Conservation (phyloP, 2,888 invertebrate genomes). For the Leptopilina syphax region DNA sequence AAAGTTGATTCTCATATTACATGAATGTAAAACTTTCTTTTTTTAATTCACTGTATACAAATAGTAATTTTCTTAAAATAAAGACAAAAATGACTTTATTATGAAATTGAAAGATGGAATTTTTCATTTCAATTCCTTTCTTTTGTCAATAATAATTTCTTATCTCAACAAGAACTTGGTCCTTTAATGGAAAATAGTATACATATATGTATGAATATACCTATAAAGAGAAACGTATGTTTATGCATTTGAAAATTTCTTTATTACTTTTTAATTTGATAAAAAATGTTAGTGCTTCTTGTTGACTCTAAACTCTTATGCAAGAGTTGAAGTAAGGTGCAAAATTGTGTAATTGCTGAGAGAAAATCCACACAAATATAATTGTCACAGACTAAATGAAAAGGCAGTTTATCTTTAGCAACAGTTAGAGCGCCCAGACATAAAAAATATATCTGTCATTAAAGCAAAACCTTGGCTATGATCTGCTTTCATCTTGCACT, state of each 20-base stretch:
- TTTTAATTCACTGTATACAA: too few relatives aligned
- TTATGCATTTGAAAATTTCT: slow-evolving; percentile 2
- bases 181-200: too few relatives aligned
- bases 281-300: slow-evolving; percentile 17
- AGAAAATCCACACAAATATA: slow-evolving; percentile 50
- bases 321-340: slow-evolving; percentile 49
- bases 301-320: slow-evolving; percentile 42
- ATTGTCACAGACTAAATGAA: slow-evolving; percentile 31
- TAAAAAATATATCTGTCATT: background rate
- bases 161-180: too few relatives aligned
- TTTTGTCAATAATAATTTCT: too few relatives aligned
- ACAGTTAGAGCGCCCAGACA: background rate
- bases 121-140: too few relatives aligned
- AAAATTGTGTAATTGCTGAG: slow-evolving; percentile 57
- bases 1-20: too few relatives aligned
- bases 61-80: too few relatives aligned
- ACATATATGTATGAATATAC: too few relatives aligned
- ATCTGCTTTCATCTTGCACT: slow-evolving; percentile 19
- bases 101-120: too few relatives aligned
- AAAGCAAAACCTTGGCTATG: slow-evolving; percentile 17
- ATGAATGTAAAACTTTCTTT: too few relatives aligned
- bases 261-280: slow-evolving; percentile 16
- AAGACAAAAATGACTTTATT: too few relatives aligned
- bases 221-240: background rate
- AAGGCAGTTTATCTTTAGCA: slow-evolving; percentile 11